phyloP scores from a whole-genome alignment of 2,888 invertebrate genomes.

The Bellardia pandia region DNA sequence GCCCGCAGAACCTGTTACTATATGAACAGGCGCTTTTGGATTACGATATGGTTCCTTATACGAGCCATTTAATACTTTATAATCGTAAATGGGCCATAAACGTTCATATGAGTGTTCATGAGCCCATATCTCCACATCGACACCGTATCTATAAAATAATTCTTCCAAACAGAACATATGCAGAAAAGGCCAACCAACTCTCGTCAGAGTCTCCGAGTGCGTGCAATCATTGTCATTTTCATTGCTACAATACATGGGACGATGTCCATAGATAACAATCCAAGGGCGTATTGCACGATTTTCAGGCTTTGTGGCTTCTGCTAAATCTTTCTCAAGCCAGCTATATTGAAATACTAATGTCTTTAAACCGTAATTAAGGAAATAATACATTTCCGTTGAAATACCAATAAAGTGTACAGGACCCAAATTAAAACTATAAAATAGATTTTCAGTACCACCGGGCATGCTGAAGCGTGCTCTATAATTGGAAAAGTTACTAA shows the following conservation, averaged over 20 bases:
- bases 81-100: constrained; percentile 96
- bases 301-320: constrained; percentile 89
- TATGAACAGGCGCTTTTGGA: constrained; percentile 94
- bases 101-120: constrained; percentile 99
- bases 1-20: constrained; percentile 96
- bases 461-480: constrained; percentile 97
- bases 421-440: constrained; percentile 95
- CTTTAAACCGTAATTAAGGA: constrained; percentile 93
- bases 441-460: constrained; percentile 88
- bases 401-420: constrained; percentile 95
- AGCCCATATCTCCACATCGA: constrained; percentile 97
- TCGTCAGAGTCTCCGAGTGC: constrained; percentile 86
- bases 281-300: constrained; percentile 91
- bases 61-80: constrained; percentile 88
- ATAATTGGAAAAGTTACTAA: constrained; percentile 97
- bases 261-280: constrained; percentile 93
- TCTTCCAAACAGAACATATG: constrained; percentile 91
- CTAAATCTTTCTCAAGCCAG: constrained; percentile 93
- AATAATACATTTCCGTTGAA: constrained; percentile 98
- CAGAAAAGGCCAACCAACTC: constrained; percentile 88
- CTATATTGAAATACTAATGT: constrained; percentile 92
- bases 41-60: constrained; percentile 85
- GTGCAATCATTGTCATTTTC: constrained; percentile 92
- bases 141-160: constrained; percentile 93
- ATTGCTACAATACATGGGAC: constrained; percentile 97